Evolutionary conservation across 2,888 invertebrate genomes (phyloP), one percentile per base, ranked within the genome.

Genomic region (Catocala fraxini): DNA sequence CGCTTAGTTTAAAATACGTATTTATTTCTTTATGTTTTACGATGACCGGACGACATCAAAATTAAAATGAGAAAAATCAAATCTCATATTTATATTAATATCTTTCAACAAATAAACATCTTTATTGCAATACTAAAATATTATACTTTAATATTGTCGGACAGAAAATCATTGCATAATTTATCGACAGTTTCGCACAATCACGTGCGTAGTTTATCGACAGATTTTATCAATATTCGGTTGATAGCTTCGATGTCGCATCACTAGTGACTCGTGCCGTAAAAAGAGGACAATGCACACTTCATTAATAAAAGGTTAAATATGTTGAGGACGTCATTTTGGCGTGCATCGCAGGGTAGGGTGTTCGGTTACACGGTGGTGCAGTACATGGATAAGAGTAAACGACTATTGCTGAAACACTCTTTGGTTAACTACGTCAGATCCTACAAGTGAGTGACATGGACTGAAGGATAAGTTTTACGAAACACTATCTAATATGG

Each of bases 271-370:
- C 90, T 88, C 90, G 90, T 91, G 90, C 89, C 86, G 81, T 86
- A 90, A 91, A 89, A 91, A 88, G 86, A 91, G 82, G 86, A 90
- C 84, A 80, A 73, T 71, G 84, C 87, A 89, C 89, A 90, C 92
- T 90, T 91, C 89, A 90, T 88, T 90, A 90, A 86, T 86, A 89
- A 89, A 89, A 89, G 88, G 88, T 90, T 89, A 90, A 91, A 90
- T 91, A 89, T 84, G 81, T 80, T 77, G 81, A 85, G 85, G 86
- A 84, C 81, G 85, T 83, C 84, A 85, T 87, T 88, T 89, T 88
- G 78, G 78, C 82, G 70, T 71, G 78, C 78, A 79, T 77, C 71
- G 66, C 57, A 35, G 63, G 70, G 64, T 68, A 63, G 51, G 75
- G 82, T 81, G 70, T 87, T 80, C 65, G 68, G 81, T 88, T 87